Evolutionary conservation across 2,797 vertebrate species (phyloP), one percentile per base, ranked within the genome.

Genomic region (Melanotaenia trifasciata): DNA sequence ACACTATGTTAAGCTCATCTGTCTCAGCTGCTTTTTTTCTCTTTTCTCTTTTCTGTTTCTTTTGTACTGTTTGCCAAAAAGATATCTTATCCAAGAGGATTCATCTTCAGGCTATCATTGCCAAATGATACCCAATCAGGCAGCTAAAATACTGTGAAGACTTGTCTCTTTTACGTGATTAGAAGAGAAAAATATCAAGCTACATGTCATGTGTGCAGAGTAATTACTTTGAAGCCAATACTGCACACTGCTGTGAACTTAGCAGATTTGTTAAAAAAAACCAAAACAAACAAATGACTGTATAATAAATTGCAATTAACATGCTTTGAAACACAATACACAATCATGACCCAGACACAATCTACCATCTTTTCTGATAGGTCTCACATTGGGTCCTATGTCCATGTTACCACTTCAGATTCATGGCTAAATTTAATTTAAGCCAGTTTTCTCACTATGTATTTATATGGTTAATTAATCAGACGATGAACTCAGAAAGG

Each of bases 1-100:
- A 68, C 72, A 72, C 61, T 81, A 67, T 64, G 85, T 76, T 71
- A 67, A 85, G 64, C 67, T 85, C 82, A 78, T 87, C 79, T 67
- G 60, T 84, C 78, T 90, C 72, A 45, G 35, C 12, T 68, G 58
- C 70, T 81, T 43, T 32, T 33, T 36, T 50, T 22, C 40, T 4
- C 32, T 65, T 58, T 65, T 58, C 22, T 58, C 14, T 43, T 57
- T 13, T 2, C 22, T 47, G 40, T 59, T 9, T 18, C 10, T 74
- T 71, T 64, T 70, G 18, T 28, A 20, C 38, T 80, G 26, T 76
- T 88, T 72, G 84, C 85, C 88, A 90, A 78, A 56, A 11, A 89
- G 70, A 73, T 75, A 84, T 74, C 59, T 62, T 57, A 74, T 85
- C 81, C 86, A 91, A 83, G 66, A 69, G 32, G 64, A 32, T 69